These are phyloP conservation scores for Callocephalon fimbriatum DNA, from an alignment of 2,113 vertebrate species.

Conservation along the genomic window DNA sequence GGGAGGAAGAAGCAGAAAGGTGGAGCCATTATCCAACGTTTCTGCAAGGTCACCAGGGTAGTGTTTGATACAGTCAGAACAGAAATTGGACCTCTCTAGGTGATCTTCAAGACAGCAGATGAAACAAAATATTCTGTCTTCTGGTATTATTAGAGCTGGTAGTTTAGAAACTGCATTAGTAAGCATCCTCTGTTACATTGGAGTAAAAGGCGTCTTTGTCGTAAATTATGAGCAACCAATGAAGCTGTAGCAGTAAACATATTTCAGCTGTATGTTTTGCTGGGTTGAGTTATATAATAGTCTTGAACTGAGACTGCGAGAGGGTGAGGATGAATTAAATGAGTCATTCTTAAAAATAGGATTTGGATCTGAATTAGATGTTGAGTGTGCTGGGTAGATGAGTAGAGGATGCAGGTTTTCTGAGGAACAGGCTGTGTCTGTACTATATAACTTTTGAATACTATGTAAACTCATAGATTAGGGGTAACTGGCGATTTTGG, in stretches of 20 bases:
- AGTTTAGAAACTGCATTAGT: neutral
- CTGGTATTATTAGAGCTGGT: neutral
- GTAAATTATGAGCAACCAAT: neutral
- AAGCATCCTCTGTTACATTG: neutral
- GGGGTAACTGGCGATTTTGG: neutral
- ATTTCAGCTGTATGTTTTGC: neutral
- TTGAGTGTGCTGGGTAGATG: neutral
- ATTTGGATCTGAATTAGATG: neutral
- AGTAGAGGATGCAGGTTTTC: neutral
- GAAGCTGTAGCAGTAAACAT: neutral
- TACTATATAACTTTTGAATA: neutral
- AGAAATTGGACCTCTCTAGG: neutral
- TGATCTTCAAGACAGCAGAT: neutral
- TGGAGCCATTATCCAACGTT: neutral
- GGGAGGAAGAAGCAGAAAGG: neutral
- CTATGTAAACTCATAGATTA: accelerated
- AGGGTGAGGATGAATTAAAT: constrained; percentile 27
- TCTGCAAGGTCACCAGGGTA: neutral
- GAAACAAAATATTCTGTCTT: neutral
- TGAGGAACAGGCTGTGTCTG: neutral
- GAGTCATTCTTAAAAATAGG: constrained; percentile 53
- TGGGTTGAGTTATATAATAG: neutral
- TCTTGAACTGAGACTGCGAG: neutral
- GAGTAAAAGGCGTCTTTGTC: neutral
- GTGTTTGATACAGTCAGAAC: neutral